Evolutionary conservation across 2,797 vertebrate species (phyloP).

Genomic region (Enteromius mattozi): DNA sequence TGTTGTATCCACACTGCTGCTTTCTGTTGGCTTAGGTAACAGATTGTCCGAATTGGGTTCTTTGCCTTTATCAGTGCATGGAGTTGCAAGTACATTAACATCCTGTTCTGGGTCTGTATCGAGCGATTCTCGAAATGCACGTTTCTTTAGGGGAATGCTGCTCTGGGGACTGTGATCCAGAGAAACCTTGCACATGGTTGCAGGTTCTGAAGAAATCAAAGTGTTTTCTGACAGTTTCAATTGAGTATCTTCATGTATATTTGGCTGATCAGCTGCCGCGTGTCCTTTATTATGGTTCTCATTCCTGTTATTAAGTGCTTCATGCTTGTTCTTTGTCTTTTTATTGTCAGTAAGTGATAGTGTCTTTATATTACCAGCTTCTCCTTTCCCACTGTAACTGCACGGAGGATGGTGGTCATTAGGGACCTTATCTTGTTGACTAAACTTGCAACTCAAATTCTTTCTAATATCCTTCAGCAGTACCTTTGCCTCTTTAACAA

Average conservation of each 20-base stretch:
- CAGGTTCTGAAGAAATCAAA: conserved; percentile 63
- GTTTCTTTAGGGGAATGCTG: conserved; percentile 84
- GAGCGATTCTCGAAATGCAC: conserved; percentile 79
- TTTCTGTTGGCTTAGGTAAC: conserved; percentile 10
- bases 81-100: conserved; percentile 56
- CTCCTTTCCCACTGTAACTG: background rate
- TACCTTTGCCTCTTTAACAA: conserved; percentile 77
- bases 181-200: conserved; percentile 58
- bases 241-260: conserved; percentile 46
- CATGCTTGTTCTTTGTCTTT: conserved; percentile 42
- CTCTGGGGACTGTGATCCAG: conserved; percentile 71
- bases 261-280: conserved; percentile 33
- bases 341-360: conserved; percentile 22
- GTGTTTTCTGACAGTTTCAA: conserved; percentile 57
- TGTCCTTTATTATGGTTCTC: conserved; percentile 50
- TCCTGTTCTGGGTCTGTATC: conserved; percentile 70
- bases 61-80: conserved; percentile 33
- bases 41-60: conserved; percentile 43
- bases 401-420: background rate
- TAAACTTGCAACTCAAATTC: conserved; percentile 51
- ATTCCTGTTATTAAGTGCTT: conserved; percentile 49
- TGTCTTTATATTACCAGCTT: conserved; percentile 12
- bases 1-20: background rate
- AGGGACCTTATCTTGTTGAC: conserved; percentile 14
- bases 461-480: conserved; percentile 77